These are phyloP conservation scores for Pelagia noctiluca DNA, from an alignment of 30 jellyfish, hydroid and myxozoan species.

Conservation along the genomic window DNA sequence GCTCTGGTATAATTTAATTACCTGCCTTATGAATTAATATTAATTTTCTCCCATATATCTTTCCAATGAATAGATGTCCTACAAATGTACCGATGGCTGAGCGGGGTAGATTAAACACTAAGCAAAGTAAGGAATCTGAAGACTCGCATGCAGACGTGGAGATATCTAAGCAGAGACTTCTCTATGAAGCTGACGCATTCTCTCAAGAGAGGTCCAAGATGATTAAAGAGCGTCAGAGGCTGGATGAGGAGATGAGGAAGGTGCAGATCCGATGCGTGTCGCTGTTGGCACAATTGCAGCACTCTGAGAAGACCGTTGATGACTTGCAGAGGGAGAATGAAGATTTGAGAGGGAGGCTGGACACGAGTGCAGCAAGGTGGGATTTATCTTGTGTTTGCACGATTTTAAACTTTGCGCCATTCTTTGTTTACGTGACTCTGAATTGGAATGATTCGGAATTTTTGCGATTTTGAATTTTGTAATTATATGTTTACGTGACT, in stretches of 20 bases:
- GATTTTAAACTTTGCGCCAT: no score
- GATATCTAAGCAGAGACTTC: conserved; percentile 81
- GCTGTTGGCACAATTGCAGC: conserved; percentile 95
- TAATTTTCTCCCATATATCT: no score
- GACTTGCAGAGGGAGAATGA: conserved; percentile 91
- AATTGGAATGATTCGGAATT: no score
- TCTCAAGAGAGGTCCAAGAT: conserved; percentile 95
- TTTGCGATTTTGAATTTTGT: no score
- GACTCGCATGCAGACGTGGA: conserved; percentile 85
- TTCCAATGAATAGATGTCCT: no score
- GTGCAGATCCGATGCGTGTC: conserved; percentile 94
- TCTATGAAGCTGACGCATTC: conserved; percentile 97
- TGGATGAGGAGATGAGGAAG: conserved; percentile 95
- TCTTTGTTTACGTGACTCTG: no score
- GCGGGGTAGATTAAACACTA: conserved; percentile 57
- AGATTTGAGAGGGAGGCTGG: conserved; percentile 73
- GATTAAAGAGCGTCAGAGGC: conserved; percentile 92
- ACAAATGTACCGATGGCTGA: conserved; percentile 75
- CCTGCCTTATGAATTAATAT: no score
- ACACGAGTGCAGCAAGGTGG: conserved; percentile 53
- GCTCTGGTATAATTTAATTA: no score
- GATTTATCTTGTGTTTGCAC: background rate
- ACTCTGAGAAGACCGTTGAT: conserved; percentile 90
- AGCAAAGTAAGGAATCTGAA: conserved; percentile 31
- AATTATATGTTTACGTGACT: no score